Evolutionary conservation across 2,113 vertebrate species (phyloP).

Genomic region (Vulpes ferrilata): DNA sequence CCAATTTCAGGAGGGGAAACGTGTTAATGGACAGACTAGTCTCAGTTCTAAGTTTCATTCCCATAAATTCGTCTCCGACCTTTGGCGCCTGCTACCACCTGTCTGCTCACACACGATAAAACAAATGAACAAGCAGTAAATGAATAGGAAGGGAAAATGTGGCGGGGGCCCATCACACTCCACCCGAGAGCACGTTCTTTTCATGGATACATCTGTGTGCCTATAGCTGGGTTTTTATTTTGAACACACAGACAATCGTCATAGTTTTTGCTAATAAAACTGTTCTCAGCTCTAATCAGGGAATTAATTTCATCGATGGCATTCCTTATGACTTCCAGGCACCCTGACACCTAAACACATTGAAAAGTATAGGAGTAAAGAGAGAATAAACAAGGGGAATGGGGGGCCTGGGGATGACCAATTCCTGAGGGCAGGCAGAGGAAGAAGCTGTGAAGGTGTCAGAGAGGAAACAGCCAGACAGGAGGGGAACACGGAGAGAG

Average conservation of each 20-base stretch:
- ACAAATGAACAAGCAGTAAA: constrained; percentile 40
- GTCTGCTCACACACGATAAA: background rate
- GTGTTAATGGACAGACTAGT: background rate
- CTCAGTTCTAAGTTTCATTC: constrained; percentile 15
- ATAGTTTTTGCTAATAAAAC: constrained; percentile 76
- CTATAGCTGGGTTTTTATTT: background rate
- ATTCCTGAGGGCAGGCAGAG: background rate
- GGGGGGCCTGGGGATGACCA: background rate
- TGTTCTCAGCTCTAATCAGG: background rate
- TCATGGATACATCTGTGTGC: accelerated
- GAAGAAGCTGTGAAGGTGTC: background rate
- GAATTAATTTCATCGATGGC: constrained; percentile 13
- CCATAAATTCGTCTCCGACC: constrained; percentile 46
- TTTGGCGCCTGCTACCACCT: constrained; percentile 46
- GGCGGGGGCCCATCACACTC: background rate
- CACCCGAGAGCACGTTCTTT: background rate
- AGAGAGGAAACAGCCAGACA: background rate
- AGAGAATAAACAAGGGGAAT: background rate
- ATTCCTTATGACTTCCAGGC: constrained; percentile 31
- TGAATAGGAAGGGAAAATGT: background rate
- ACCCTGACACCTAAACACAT: background rate
- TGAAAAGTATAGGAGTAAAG: background rate
- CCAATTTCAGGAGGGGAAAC: background rate
- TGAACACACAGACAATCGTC: background rate
- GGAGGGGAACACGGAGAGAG: background rate